Percentiles rank a stretch among this genome's conserved stretches.
Conservation (phyloP, 2,888 invertebrate genomes). For the Bunonema sp. region DNA sequence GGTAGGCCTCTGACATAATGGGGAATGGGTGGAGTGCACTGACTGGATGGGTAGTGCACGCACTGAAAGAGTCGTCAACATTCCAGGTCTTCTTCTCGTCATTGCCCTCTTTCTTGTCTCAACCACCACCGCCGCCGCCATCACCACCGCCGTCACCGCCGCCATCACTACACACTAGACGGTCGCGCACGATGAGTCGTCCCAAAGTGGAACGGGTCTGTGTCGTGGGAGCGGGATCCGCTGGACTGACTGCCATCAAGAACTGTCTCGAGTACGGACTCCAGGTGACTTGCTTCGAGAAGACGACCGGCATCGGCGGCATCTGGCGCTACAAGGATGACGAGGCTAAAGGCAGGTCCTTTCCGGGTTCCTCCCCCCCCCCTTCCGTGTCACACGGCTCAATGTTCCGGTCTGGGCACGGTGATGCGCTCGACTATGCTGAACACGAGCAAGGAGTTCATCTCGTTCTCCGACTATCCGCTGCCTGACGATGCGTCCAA, state of each 20-base stretch:
- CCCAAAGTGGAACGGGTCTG: conserved; percentile 8
- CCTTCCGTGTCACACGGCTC: neutral
- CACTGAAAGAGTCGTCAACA: too few species aligned
- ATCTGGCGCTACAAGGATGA: conserved; percentile 6
- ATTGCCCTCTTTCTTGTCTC: too few species aligned
- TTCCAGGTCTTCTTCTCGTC: too few species aligned
- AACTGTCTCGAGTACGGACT: conserved; percentile 4
- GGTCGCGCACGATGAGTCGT: conserved; percentile 3
- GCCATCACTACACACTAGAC: conserved; percentile 6
- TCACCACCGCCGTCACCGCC: conserved; percentile 7
- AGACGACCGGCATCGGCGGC: conserved; percentile 3
- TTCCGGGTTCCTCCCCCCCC: neutral
- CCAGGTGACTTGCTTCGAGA: conserved; percentile 6
- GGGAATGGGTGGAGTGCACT: too few species aligned
- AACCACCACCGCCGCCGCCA: conserved; percentile 4
- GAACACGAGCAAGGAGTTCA: conserved; percentile 9
- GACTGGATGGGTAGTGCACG: too few species aligned
- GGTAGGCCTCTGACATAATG: too few species aligned
- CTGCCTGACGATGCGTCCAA: conserved; percentile 1
- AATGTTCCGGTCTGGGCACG: conserved; percentile 5
- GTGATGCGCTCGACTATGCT: conserved; percentile 8
- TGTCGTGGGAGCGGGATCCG: conserved; percentile 19
- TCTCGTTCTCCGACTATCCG: conserved; percentile 6
- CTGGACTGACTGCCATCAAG: conserved; percentile 17
- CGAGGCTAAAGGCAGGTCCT: conserved; percentile 1